Evolutionary conservation across 2,797 vertebrate species (phyloP).

Genomic region (Glossophaga mutica): DNA sequence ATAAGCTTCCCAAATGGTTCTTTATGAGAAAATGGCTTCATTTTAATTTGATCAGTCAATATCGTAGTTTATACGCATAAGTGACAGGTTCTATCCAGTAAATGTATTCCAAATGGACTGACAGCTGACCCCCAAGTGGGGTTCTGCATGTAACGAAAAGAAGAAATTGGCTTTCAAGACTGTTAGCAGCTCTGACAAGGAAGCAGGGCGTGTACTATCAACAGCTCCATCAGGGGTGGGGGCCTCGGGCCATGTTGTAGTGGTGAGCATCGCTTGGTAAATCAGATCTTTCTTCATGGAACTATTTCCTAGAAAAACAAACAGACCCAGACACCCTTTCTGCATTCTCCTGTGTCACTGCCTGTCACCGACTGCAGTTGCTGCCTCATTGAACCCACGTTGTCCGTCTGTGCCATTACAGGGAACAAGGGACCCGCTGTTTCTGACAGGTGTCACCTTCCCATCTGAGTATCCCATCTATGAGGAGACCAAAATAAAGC

Average conservation of each 20-base stretch:
- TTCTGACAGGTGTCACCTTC: constrained; percentile 96
- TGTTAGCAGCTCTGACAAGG: constrained; percentile 50
- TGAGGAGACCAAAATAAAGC: constrained; percentile 94
- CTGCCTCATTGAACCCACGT: constrained; percentile 77
- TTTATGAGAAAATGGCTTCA: constrained; percentile 8
- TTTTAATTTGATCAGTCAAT: constrained; percentile 42
- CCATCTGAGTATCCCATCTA: constrained; percentile 92
- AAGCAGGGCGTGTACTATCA: neutral
- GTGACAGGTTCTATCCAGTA: constrained; percentile 31
- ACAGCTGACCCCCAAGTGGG: neutral
- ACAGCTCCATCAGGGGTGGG: neutral
- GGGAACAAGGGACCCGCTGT: constrained; percentile 96
- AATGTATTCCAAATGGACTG: constrained; percentile 22
- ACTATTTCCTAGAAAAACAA: constrained; percentile 61
- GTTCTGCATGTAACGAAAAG: constrained; percentile 50
- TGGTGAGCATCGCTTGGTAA: neutral
- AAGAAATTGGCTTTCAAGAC: constrained; percentile 55
- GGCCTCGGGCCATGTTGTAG: neutral
- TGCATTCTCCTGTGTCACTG: constrained; percentile 29
- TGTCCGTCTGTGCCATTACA: constrained; percentile 82
- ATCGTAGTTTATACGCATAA: constrained; percentile 28
- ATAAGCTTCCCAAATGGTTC: neutral
- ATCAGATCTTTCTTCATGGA: constrained; percentile 34
- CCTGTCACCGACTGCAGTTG: constrained; percentile 77
- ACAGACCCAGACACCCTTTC: constrained; percentile 8